Percentiles rank a stretch among this genome's conserved stretches.
phyloP scores from a whole-genome alignment of 2,797 vertebrate species.

The Yasuhikotakia modesta region DNA sequence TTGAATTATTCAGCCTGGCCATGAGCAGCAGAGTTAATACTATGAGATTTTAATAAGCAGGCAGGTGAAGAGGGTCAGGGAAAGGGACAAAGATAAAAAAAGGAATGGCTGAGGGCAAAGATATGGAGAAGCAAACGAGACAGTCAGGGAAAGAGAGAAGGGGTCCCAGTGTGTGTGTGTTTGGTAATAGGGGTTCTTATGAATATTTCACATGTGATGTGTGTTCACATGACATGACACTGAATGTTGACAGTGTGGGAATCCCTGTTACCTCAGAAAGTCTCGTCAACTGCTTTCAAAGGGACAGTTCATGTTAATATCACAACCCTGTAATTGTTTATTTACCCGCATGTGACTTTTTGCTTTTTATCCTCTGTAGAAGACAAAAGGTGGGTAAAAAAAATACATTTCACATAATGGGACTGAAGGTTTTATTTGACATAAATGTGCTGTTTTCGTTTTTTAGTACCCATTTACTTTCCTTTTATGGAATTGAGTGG shows the following conservation, averaged over 20 bases:
- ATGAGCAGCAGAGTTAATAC: conserved; percentile 76
- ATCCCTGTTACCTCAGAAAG: conserved; percentile 29
- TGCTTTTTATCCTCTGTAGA: not conserved
- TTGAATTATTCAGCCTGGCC: conserved; percentile 78
- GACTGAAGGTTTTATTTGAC: not conserved
- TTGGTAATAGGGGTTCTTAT: conserved; percentile 55
- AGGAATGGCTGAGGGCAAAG: not conserved
- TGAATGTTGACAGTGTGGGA: conserved; percentile 35
- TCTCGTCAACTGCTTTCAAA: not conserved
- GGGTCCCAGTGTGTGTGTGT: conserved; percentile 32
- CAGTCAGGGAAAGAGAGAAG: conserved; percentile 12
- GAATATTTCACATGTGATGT: conserved; percentile 51
- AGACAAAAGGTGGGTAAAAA: not conserved
- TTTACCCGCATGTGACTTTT: no score
- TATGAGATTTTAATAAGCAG: conserved; percentile 81
- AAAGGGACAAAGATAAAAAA: conserved; percentile 12
- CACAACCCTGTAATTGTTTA: not conserved
- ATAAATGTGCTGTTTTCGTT: not conserved
- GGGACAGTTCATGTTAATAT: not conserved
- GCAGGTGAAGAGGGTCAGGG: conserved; percentile 64
- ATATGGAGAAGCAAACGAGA: not conserved
- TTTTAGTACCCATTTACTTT: not conserved
- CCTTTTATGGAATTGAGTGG: not conserved
- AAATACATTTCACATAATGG: not conserved
- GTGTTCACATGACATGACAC: conserved; percentile 25